A percentile compares a stretch with the other conserved stretches of the same genome.
These are phyloP conservation scores for Trigoniulus corallinus DNA, from an alignment of 1,140 invertebrate genomes.

Conservation along the genomic window DNA sequence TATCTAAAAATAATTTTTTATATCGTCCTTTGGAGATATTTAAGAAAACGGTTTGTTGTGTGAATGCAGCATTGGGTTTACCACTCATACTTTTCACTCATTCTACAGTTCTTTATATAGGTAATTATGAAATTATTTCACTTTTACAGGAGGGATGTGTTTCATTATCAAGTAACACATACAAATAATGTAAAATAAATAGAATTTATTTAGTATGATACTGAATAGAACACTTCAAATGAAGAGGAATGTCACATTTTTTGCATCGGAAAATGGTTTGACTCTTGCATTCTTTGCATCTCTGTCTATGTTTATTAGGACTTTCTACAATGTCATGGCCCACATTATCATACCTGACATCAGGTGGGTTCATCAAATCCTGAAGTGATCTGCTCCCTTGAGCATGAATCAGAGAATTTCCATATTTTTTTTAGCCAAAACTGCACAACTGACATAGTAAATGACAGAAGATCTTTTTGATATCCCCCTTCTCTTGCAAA, in stretches of 20 bases:
- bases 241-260: background rate
- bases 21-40: too few relatives aligned
- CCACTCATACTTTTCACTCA: too few relatives aligned
- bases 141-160: too few relatives aligned
- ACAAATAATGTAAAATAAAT: too few relatives aligned
- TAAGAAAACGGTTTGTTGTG: too few relatives aligned
- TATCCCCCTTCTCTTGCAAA: slow-evolving; percentile 15
- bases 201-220: too few relatives aligned
- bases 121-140: too few relatives aligned
- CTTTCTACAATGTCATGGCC: background rate
- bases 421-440: slow-evolving; percentile 13
- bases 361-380: background rate
- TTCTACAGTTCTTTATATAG: too few relatives aligned
- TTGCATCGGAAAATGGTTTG: background rate
- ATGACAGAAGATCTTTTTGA: slow-evolving; percentile 14
- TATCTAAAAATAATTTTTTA: too few relatives aligned
- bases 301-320: background rate
- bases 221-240: background rate
- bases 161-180: too few relatives aligned
- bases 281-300: background rate
- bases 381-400: background rate
- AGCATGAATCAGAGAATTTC: slow-evolving; percentile 1
- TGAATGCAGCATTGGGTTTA: too few relatives aligned
- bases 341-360: background rate
- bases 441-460: slow-evolving; percentile 13